Conservation (phyloP, 2,888 invertebrate genomes). For the Sinelater perroti region DNA sequence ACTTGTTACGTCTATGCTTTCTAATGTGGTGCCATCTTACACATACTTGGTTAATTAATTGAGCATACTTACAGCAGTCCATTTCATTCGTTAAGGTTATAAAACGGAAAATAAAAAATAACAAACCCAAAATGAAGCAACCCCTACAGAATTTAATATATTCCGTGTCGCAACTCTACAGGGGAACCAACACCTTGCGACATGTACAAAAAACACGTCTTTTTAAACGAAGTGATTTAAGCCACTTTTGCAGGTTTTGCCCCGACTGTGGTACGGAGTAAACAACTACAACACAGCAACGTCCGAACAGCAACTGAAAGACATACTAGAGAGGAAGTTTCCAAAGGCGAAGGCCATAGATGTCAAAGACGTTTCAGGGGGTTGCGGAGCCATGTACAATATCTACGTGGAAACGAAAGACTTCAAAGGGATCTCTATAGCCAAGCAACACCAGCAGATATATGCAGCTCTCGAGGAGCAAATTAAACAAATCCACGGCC, state of each 20-base stretch:
- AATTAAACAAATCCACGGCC: slow-evolving; percentile 85
- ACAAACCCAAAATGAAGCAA: slow-evolving; percentile 3
- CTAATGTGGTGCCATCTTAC: too few species aligned
- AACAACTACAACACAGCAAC: neutral
- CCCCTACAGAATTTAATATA: neutral
- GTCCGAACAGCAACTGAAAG: slow-evolving; percentile 55
- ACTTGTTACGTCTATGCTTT: too few species aligned
- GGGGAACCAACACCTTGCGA: too few species aligned
- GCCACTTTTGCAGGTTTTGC: neutral
- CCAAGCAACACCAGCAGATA: slow-evolving; percentile 79
- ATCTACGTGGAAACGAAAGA: slow-evolving; percentile 73
- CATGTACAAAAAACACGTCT: too few species aligned
- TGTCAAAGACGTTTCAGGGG: slow-evolving; percentile 79
- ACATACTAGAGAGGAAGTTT: slow-evolving; percentile 61
- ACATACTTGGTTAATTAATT: too few species aligned
- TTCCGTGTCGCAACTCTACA: neutral
- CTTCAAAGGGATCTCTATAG: slow-evolving; percentile 73
- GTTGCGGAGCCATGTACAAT: slow-evolving; percentile 85
- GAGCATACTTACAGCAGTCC: too few species aligned
- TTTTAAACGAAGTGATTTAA: too few species aligned
- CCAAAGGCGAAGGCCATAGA: slow-evolving; percentile 71
- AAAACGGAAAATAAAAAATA: neutral
- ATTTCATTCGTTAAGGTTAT: too few species aligned
- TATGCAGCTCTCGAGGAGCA: slow-evolving; percentile 77
- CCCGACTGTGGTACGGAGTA: slow-evolving; percentile 10